These are phyloP conservation scores for Thunnus thynnus DNA, from an alignment of 2,113 vertebrate genomes.

Conservation along the genomic window DNA sequence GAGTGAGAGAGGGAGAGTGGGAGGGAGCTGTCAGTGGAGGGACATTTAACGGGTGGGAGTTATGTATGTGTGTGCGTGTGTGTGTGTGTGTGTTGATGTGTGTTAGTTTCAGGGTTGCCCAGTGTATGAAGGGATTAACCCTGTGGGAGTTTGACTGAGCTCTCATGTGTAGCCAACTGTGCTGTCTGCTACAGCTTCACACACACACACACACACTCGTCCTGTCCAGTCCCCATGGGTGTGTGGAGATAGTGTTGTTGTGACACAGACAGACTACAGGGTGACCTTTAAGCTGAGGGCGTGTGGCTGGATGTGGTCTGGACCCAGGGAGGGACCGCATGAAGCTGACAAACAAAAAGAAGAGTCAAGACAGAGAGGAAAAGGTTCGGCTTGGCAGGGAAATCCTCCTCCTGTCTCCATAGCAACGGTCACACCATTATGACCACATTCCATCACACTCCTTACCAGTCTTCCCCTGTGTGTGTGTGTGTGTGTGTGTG, in stretches of 20 bases:
- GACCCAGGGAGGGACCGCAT: conserved; percentile 11
- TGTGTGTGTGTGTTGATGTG: conserved; percentile 28
- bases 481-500: conserved; percentile 20
- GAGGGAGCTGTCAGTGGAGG: conserved; percentile 66
- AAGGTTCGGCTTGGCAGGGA: conserved; percentile 51
- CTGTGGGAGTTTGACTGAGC: conserved; percentile 61
- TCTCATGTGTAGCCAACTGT: conserved; percentile 69
- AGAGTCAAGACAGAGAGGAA: conserved; percentile 33
- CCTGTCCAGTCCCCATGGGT: background rate
- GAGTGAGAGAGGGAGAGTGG: conserved; percentile 47
- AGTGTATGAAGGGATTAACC: conserved; percentile 61
- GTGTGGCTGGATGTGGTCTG: conserved; percentile 38
- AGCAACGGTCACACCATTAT: conserved; percentile 66
- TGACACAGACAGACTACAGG: conserved; percentile 51
- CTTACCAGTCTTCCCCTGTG: conserved; percentile 35
- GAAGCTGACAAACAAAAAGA: conserved; percentile 45
- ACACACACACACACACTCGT: conserved; percentile 1
- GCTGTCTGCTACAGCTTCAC: conserved; percentile 47
- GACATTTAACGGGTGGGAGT: conserved; percentile 58
- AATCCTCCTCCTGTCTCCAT: conserved; percentile 73
- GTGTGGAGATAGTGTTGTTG: conserved; percentile 38
- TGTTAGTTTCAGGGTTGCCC: conserved; percentile 53
- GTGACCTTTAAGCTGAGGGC: conserved; percentile 52
- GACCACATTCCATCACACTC: conserved; percentile 60
- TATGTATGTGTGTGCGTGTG: conserved; percentile 30